Conservation (phyloP, 2,888 invertebrate species). For the Rhodophaea formosa region DNA sequence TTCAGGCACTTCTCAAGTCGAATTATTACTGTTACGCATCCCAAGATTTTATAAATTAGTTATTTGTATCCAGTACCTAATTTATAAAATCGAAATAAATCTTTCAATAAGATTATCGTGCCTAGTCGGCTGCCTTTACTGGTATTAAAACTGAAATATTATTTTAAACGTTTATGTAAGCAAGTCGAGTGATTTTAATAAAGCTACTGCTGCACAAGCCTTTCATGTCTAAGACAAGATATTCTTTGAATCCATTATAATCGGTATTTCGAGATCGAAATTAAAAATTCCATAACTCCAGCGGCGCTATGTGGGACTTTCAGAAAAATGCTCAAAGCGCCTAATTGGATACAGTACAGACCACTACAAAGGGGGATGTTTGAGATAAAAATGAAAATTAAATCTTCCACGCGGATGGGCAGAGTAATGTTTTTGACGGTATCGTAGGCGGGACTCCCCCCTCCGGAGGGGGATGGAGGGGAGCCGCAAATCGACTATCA, state of each 20-base stretch:
- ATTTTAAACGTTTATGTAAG: not conserved
- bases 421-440: slow-evolving; percentile 81
- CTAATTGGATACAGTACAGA: slow-evolving; percentile 79
- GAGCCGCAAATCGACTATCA: slow-evolving; percentile 78
- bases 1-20: no score
- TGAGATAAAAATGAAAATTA: slow-evolving; percentile 83
- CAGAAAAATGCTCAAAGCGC: slow-evolving; percentile 76
- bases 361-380: slow-evolving; percentile 81
- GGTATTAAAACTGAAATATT: no score
- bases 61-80: no score
- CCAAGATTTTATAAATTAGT: no score
- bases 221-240: slow-evolving; percentile 23
- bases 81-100: no score
- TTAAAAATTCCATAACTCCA: slow-evolving; percentile 79
- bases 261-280: slow-evolving; percentile 49
- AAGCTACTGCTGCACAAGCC: slow-evolving; percentile 14
- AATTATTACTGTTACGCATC: no score
- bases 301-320: slow-evolving; percentile 55
- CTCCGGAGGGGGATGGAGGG: slow-evolving; percentile 38
- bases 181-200: not conserved
- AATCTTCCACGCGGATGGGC: slow-evolving; percentile 80
- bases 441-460: slow-evolving; percentile 52
- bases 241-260: slow-evolving; percentile 30
- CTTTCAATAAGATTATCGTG: no score
- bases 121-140: not conserved